Base-by-base conservation (phyloP, 1,140 invertebrate species). In the Monochamus saltuarius region DNA sequence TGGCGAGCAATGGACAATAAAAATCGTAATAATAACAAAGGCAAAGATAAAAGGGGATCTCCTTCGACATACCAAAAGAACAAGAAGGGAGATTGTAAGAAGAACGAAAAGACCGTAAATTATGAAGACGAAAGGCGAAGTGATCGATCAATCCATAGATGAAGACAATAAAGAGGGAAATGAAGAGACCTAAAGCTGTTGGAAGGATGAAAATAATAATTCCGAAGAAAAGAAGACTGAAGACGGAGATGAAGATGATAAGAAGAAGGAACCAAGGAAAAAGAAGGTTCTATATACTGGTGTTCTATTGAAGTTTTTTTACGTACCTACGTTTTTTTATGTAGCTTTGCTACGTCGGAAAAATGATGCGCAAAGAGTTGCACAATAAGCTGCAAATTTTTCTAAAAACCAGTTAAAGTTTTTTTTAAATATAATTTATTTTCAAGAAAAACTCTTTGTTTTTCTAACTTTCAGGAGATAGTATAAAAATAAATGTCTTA, bases 251-350 rank as follows among this genome's bases (percentile, higher is more conserved):
- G 51, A 61, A 36, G 60, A 49, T 49, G 22, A 46, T 9, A 10
- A 11, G 57, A 59, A 13, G 62, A 70, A 29, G 63, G 64, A 73
- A 56, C 58, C 59, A 4, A 58, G 59, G 43, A 64, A 60, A n/a
- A 70, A 69, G 45, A 78, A 77, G 49, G 79, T 80, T 2, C 71
- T 77, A 1, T 89, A 86, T 64, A 79, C 83, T 60, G 85, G 83
- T 17, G 82, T 90, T 43, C 84, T 85, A 4, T 80, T 82, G 43
- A 82, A 79, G 35, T 78, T 86, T 7, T 81, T 90, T n/a, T n/a
- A n/a, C n/a, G n/a, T n/a, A n/a, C n/a, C n/a, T n/a, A n/a, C n/a
- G n/a, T n/a, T n/a, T n/a, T n/a, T n/a, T n/a, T n/a, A n/a, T n/a
- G n/a, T n/a, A n/a, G n/a, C n/a, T n/a, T n/a, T n/a, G n/a, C n/a